Percentiles rank a stretch among this genome's conserved stretches.
These are phyloP conservation scores for Protonibea diacanthus DNA, from an alignment of 2,797 vertebrate genomes.

Conservation along the genomic window DNA sequence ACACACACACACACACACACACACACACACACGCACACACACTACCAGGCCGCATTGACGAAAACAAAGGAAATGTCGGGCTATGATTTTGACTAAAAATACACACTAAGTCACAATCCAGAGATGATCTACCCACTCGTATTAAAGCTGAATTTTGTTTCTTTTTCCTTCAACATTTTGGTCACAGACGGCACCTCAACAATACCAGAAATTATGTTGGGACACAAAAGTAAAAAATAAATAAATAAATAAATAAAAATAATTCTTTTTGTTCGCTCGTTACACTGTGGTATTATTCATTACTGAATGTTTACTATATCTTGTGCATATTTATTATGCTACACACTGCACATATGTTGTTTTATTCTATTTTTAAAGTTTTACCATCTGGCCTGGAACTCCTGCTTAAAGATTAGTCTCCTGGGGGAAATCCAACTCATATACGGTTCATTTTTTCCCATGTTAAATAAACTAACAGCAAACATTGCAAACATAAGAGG, in stretches of 20 bases:
- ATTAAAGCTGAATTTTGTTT: slow-evolving; percentile 27
- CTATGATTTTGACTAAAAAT: slow-evolving; percentile 57
- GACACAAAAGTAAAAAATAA: not conserved
- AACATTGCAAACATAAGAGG: not conserved
- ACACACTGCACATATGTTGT: not conserved
- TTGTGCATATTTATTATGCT: not conserved
- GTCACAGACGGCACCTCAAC: not conserved
- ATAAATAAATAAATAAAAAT: no score
- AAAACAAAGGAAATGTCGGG: slow-evolving; percentile 50
- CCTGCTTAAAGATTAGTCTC: not conserved
- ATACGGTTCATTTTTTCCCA: not conserved
- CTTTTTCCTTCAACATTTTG: slow-evolving; percentile 17
- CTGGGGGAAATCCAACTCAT: not conserved
- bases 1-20: not conserved
- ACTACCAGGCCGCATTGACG: not conserved
- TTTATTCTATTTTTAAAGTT: not conserved
- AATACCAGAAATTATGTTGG: not conserved
- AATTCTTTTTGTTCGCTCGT: not conserved
- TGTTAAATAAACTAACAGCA: not conserved
- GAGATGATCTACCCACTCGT: slow-evolving; percentile 23
- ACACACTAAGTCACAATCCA: slow-evolving; percentile 42
- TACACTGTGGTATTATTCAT: not conserved
- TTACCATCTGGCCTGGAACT: not conserved
- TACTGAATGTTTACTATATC: not conserved
- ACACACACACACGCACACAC: not conserved